Evolutionary conservation across 2,888 invertebrate species (phyloP).

Genomic region (Drosophila greeni): DNA sequence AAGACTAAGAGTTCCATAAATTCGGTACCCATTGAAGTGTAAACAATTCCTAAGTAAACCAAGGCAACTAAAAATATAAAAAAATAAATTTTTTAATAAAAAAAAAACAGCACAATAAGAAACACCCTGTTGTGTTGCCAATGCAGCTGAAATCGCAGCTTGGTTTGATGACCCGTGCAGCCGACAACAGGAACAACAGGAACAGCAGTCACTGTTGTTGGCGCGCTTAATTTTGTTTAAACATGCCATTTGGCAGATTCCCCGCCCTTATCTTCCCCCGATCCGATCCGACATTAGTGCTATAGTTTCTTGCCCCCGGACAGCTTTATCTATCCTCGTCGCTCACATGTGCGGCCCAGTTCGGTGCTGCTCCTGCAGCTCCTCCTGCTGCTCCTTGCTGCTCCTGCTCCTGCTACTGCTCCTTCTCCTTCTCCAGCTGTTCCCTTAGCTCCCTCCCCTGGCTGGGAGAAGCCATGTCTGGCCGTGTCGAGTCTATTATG

Average conservation of each 20-base stretch:
- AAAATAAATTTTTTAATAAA: no score
- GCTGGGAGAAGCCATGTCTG: conserved; percentile 33
- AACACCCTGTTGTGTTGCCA: conserved; percentile 17
- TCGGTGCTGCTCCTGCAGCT: conserved; percentile 20
- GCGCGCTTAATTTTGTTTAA: conserved; percentile 66
- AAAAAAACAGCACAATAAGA: no score
- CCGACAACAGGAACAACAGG: conserved; percentile 14
- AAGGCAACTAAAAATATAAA: no score
- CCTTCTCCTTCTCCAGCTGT: background rate
- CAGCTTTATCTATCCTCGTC: conserved; percentile 54
- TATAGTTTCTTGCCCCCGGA: conserved; percentile 64
- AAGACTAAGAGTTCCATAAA: no score
- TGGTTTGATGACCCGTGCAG: conserved; percentile 65
- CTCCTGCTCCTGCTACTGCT: background rate
- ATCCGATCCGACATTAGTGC: conserved; percentile 44
- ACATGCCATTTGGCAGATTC: conserved; percentile 46
- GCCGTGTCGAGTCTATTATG: conserved; percentile 60
- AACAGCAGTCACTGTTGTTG: conserved; percentile 45
- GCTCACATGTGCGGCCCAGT: conserved; percentile 50
- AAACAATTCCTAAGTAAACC: no score
- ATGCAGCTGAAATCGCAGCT: conserved; percentile 34
- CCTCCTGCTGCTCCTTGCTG: background rate
- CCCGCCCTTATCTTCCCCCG: conserved; percentile 1
- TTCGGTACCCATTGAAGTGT: no score
- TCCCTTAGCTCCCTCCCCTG: background rate